Base-by-base conservation (phyloP, 2,888 invertebrate genomes). In the Bibio marci region DNA sequence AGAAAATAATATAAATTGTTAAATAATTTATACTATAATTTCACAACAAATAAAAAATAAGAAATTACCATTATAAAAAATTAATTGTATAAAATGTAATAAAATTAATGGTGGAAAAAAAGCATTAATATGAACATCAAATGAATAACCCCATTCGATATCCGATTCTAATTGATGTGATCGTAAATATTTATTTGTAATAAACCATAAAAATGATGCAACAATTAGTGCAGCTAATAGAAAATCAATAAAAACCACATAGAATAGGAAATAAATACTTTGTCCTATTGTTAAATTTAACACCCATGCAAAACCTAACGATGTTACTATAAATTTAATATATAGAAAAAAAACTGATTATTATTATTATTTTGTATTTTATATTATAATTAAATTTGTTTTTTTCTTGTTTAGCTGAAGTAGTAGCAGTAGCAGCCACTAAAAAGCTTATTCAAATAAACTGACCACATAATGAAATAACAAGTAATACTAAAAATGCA, bases 141-240 rank as follows among this genome's bases (percentile, higher is more conserved):
- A 98, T 14, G 91, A 82, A 63, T 92, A 98, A 5, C 88, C 97
- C 97, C 97, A 98, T 63, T 98, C 97, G 48, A 95, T 88, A 40
- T 59, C 61, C 1, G 57, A 55, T 38, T 59, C 59, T 7, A 56
- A 41, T 39, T 46, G 53, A 40, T 50, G 62, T 27, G 48, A 52
- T 11, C 59, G 52, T 22, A 62, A 48, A 41, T 56, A 61, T 37
- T 57, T 55, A 47, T 62, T 62, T 26, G 57, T 51, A n/a, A 64
- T 66, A 62, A 67, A 81, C 95, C 95, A 95, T 50, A 91, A 76
- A 41, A 82, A 57, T 22, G 92, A 85, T 19, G 92, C 90, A 35
- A 91, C 79, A 18, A 88, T 58, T 31, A 92, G 58, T 5, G 92
- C 95, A 37, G 79, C 76, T 42, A 80, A 80, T 45, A 98, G 81